These are phyloP conservation scores for Turritopsis rubra DNA, from an alignment of 30 jellyfish, hydroid and myxozoan species.

Conservation along the genomic window DNA sequence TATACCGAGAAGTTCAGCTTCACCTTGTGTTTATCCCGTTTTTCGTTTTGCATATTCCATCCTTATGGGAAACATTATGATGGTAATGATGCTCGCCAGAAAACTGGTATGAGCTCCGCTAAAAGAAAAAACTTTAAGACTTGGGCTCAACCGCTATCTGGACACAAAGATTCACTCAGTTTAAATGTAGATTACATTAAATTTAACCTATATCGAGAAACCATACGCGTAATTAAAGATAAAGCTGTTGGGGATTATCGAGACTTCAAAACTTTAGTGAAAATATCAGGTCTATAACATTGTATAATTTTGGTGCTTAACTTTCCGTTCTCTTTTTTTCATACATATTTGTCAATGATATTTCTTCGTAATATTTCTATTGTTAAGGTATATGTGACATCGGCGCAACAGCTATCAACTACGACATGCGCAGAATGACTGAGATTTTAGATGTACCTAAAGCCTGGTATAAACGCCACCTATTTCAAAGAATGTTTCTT, in stretches of 20 bases:
- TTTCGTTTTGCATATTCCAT: conserved; percentile 88
- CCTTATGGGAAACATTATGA: conserved; percentile 94
- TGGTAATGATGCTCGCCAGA: conserved; percentile 57
- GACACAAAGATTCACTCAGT: conserved; percentile 89
- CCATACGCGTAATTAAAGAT: conserved; percentile 18
- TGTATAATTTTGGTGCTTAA: neutral
- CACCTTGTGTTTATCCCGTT: conserved; percentile 79
- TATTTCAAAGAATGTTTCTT: conserved; percentile 78
- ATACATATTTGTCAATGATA: neutral
- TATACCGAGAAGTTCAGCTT: conserved; percentile 48
- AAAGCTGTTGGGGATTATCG: neutral
- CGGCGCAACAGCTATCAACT: conserved; percentile 91
- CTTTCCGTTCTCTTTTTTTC: neutral
- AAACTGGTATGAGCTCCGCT: conserved; percentile 62
- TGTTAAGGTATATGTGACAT: conserved; percentile 76
- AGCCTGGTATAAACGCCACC: conserved; percentile 84
- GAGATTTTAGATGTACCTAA: conserved; percentile 93
- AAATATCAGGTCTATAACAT: conserved; percentile 74
- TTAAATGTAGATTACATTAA: conserved; percentile 81
- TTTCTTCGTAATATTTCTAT: neutral
- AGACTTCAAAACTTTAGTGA: conserved; percentile 58
- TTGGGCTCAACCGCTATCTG: conserved; percentile 80
- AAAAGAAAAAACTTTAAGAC: conserved; percentile 58
- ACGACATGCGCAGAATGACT: conserved; percentile 91
- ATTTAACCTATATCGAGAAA: conserved; percentile 65